A percentile compares a stretch with the other conserved stretches of the same genome.
Evolutionary conservation across 1,140 invertebrate species (phyloP).

Genomic region (Holotrichia oblita): DNA sequence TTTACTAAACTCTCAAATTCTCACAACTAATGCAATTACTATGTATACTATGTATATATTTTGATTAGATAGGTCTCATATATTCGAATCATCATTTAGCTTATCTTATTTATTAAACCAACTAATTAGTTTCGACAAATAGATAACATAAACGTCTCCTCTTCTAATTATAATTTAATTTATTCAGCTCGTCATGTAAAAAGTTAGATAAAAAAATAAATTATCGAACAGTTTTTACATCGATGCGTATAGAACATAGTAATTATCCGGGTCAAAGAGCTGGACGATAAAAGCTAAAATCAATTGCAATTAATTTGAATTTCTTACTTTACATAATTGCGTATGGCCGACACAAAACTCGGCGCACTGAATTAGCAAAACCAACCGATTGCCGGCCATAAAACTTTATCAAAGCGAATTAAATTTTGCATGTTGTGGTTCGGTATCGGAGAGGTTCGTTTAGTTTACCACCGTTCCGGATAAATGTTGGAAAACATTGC

Average conservation of each 20-base stretch:
- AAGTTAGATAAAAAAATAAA: neutral
- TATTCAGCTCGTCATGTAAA: no score
- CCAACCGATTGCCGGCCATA: conserved; percentile 4
- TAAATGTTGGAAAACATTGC: conserved; percentile 24
- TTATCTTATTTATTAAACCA: no score
- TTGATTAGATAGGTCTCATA: no score
- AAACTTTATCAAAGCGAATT: conserved; percentile 26
- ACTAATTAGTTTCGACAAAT: no score
- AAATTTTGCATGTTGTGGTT: conserved; percentile 8
- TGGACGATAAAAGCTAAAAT: conserved; percentile 25
- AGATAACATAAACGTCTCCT: no score
- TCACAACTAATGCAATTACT: no score
- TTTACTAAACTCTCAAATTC: no score
- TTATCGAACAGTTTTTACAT: neutral
- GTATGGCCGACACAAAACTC: neutral
- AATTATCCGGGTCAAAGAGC: neutral
- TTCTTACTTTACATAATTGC: conserved; percentile 35
- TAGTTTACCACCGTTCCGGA: neutral
- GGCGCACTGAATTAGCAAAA: conserved; percentile 6
- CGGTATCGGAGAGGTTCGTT: neutral
- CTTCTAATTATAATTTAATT: no score
- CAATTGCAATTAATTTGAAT: conserved; percentile 21
- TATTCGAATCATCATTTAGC: no score
- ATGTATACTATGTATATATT: no score
- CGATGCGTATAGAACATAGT: neutral